These are phyloP conservation scores for Eubucco bourcierii DNA, from an alignment of 2,113 vertebrate genomes.

Conservation along the genomic window DNA sequence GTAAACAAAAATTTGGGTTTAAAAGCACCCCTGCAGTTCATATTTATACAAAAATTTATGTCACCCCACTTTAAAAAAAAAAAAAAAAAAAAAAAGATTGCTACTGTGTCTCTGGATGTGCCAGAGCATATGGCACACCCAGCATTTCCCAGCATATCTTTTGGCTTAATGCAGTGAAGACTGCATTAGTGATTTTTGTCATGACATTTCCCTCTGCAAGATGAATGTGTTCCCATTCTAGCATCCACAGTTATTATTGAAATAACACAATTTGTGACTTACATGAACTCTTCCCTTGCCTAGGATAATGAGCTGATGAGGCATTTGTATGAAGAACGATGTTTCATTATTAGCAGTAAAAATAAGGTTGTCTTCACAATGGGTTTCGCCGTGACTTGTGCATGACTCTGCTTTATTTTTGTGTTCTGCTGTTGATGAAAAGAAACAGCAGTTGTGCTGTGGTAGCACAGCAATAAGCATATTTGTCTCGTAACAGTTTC, in stretches of 20 bases:
- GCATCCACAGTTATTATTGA: constrained; percentile 5
- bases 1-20: background rate
- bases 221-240: constrained; percentile 41
- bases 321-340: constrained; percentile 12
- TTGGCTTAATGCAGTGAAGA: constrained; percentile 29
- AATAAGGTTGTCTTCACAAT: background rate
- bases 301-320: constrained; percentile 16
- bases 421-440: background rate
- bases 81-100: background rate
- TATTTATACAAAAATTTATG: background rate
- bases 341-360: constrained; percentile 13
- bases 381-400: background rate
- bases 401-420: background rate
- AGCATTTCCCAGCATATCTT: constrained; percentile 1
- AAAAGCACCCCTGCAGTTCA: background rate
- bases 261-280: constrained; percentile 15
- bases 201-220: constrained; percentile 38
- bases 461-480: background rate
- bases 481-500: background rate
- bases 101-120: background rate
- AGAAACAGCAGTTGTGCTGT: background rate
- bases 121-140: background rate
- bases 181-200: constrained; percentile 29
- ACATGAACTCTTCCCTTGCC: background rate
- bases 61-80: background rate